phyloP scores from a whole-genome alignment of 2,113 vertebrate species.

The Mystacornis crossleyi region DNA sequence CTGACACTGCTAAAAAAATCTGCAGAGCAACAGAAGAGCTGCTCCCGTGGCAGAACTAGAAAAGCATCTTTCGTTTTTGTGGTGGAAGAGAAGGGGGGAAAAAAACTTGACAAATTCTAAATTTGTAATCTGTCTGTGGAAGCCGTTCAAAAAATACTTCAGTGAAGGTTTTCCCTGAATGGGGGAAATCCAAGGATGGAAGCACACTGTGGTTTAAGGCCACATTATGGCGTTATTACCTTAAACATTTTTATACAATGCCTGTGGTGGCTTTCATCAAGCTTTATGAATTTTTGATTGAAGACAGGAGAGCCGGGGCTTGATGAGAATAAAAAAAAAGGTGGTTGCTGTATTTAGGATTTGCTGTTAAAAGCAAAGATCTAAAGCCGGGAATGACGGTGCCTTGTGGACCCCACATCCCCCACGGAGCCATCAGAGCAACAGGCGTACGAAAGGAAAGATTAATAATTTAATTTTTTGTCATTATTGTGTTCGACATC shows the following conservation, averaged over 20 bases:
- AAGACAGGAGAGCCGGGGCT: not conserved
- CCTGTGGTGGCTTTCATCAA: not conserved
- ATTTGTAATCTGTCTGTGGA: not conserved
- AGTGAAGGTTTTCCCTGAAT: not conserved
- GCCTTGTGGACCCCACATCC: not conserved
- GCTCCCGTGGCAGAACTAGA: not conserved
- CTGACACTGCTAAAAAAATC: not conserved
- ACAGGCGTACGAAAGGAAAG: not conserved
- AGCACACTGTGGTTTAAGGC: not conserved
- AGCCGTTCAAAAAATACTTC: not conserved
- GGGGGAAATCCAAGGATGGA: not conserved
- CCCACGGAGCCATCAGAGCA: not conserved
- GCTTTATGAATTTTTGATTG: not conserved
- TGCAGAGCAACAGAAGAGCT: not conserved
- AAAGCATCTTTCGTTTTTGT: not conserved
- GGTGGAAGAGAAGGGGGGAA: not conserved
- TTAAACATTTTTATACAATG: not conserved
- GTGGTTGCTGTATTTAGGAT: not conserved
- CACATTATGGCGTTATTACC: not conserved
- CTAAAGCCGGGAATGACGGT: accelerated
- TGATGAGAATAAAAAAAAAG: not conserved
- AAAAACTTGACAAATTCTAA: not conserved
- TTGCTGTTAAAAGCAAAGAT: not conserved
- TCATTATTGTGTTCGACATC: not conserved
- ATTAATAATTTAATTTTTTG: not conserved